Conservation (phyloP, 1,140 invertebrate species). For the Nymphalis io region DNA sequence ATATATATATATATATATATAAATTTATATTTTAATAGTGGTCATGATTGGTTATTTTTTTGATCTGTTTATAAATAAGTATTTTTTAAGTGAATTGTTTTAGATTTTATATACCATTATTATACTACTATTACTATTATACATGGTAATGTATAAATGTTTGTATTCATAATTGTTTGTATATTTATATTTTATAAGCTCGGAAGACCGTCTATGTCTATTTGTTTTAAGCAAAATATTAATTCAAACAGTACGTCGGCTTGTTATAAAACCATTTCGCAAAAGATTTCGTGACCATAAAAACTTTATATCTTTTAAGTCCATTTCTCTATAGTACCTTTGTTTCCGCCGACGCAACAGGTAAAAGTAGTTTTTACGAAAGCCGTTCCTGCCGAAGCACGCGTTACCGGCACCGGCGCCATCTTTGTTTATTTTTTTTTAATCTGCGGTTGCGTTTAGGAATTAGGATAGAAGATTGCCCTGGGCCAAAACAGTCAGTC, state of each 20-base stretch:
- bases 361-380: conserved; percentile 62
- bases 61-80: too few relatives aligned
- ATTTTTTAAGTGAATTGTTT: too few relatives aligned
- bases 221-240: not conserved
- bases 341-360: conserved; percentile 57
- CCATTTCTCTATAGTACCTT: conserved; percentile 57
- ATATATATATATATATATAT: too few relatives aligned
- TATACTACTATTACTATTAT: too few relatives aligned
- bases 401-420: conserved; percentile 52
- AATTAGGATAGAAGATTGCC: conserved; percentile 58
- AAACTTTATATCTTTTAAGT: conserved; percentile 44
- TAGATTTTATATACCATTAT: too few relatives aligned
- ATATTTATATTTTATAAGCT: too few relatives aligned
- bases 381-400: conserved; percentile 55
- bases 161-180: too few relatives aligned
- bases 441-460: conserved; percentile 54
- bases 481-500: conserved; percentile 67
- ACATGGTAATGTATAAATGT: too few relatives aligned
- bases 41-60: too few relatives aligned
- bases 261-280: conserved; percentile 18
- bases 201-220: not conserved
- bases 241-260: not conserved
- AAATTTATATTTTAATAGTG: too few relatives aligned
- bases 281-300: conserved; percentile 43
- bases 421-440: conserved; percentile 61